A percentile compares a stretch with the other conserved stretches of the same genome.
Conservation (phyloP, 2,797 vertebrate genomes). For the Ctenochaetus hawaiiensis region DNA sequence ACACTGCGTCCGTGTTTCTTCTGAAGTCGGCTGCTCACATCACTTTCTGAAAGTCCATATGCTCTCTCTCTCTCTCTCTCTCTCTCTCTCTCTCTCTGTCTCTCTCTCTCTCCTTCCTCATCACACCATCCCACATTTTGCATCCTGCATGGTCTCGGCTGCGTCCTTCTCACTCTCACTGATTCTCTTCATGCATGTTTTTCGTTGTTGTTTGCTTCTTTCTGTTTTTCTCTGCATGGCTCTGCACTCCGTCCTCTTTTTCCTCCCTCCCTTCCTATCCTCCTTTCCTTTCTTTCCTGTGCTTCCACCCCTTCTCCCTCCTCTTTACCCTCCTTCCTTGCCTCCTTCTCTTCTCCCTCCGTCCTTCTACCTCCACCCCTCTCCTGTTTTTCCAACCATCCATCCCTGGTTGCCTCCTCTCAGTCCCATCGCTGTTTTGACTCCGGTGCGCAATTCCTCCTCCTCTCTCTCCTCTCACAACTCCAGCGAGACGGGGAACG, state of each 20-base stretch:
- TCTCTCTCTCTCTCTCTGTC: constrained; percentile 20
- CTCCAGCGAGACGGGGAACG: constrained; percentile 88
- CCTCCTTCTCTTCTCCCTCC: accelerated
- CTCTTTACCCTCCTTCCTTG: background rate
- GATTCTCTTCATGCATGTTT: constrained; percentile 11
- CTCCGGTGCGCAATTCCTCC: constrained; percentile 92
- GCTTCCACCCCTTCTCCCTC: no score
- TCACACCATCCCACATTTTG: background rate
- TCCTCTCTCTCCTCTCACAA: constrained; percentile 93
- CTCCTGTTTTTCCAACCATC: background rate
- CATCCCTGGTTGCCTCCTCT: constrained; percentile 30
- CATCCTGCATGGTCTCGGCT: constrained; percentile 18
- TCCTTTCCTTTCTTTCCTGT: no score
- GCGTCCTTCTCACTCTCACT: constrained; percentile 2
- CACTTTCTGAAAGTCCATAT: constrained; percentile 28
- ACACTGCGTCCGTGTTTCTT: constrained; percentile 8
- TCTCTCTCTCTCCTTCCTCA: background rate
- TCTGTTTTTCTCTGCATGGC: constrained; percentile 7
- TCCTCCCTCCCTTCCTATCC: background rate
- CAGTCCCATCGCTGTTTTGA: constrained; percentile 92
- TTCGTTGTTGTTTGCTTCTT: constrained; percentile 10
- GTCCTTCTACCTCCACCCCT: background rate
- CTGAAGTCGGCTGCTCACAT: background rate
- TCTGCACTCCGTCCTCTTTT: background rate
- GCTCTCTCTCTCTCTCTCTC: constrained; percentile 24